Evolutionary conservation across 2,113 vertebrate species (phyloP).

Genomic region (human): DNA sequence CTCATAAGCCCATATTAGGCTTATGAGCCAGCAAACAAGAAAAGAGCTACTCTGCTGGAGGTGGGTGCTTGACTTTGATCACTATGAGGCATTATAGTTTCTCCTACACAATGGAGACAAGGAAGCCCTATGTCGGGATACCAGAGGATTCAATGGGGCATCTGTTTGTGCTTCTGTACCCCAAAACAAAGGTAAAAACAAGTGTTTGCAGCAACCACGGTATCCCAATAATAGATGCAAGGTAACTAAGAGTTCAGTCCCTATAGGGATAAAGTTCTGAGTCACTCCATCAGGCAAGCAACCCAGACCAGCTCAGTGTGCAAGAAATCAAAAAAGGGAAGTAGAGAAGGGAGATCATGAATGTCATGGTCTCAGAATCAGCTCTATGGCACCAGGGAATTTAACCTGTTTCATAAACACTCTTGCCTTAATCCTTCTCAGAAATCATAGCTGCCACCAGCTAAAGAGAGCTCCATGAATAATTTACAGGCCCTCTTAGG

Average conservation of each 20-base stretch:
- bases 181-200: neutral
- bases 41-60: neutral
- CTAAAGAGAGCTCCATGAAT: neutral
- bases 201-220: neutral
- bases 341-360: neutral
- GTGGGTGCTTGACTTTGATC: neutral
- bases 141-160: neutral
- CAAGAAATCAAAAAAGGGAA: neutral
- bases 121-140: neutral
- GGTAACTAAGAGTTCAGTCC: neutral
- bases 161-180: neutral
- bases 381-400: neutral
- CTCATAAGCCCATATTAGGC: neutral
- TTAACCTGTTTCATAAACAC: neutral
- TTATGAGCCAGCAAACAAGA: neutral
- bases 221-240: neutral
- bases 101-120: neutral
- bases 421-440: neutral
- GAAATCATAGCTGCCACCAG: neutral
- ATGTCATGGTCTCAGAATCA: neutral
- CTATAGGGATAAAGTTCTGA: neutral
- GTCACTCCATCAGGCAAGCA: neutral
- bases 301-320: neutral
- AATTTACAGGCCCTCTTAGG: neutral
- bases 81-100: neutral